Evolutionary conservation across 2,113 vertebrate species (phyloP).

Genomic region (Plestiodon gilberti): DNA sequence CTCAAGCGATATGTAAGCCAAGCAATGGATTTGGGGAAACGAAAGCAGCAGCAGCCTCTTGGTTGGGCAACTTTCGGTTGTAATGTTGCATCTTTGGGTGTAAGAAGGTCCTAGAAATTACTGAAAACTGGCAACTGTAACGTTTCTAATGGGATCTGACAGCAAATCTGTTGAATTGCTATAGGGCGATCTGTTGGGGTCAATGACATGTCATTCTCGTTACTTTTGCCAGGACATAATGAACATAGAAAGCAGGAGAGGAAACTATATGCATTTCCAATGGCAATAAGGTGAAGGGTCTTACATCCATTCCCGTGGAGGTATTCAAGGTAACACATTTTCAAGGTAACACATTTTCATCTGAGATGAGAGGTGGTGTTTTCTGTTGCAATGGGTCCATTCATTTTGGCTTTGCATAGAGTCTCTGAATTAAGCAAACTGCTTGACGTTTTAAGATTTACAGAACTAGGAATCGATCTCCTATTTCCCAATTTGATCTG

Average conservation of each 20-base stretch:
- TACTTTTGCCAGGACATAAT: neutral
- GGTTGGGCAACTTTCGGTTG: neutral
- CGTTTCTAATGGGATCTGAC: neutral
- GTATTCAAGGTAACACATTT: neutral
- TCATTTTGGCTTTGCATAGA: neutral
- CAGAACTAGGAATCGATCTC: neutral
- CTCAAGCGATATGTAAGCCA: constrained; percentile 47
- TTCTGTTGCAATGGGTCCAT: neutral
- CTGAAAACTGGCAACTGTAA: constrained; percentile 1
- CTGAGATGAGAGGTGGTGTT: neutral
- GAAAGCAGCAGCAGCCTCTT: constrained; percentile 29
- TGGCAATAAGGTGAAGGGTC: fast-evolving
- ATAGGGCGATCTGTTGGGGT: neutral
- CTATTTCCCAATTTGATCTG: neutral
- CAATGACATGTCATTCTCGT: neutral
- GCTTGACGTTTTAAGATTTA: neutral
- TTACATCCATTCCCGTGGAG: neutral
- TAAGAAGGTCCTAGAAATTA: neutral
- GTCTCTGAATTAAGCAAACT: neutral
- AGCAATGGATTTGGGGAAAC: neutral
- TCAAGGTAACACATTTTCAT: neutral
- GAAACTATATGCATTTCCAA: neutral
- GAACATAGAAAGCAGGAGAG: neutral
- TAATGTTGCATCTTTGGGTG: neutral
- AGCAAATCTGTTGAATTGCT: neutral